Conservation (phyloP, 2,113 vertebrate genomes). For the Axis porcinus region DNA sequence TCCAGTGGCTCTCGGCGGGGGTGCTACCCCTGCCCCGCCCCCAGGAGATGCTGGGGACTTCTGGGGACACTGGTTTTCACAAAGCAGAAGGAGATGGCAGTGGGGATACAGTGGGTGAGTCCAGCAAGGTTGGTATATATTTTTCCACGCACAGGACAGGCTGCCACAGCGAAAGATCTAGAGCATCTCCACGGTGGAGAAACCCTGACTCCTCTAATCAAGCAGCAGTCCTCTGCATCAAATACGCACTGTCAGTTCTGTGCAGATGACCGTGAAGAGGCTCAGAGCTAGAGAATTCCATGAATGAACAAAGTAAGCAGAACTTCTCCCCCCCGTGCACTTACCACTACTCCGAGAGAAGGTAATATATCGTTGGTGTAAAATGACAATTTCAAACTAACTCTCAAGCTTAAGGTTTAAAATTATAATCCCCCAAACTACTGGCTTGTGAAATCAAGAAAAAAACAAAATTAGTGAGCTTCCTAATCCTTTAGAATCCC, state of each 20-base stretch:
- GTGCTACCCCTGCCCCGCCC: accelerated
- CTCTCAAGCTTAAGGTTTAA: not conserved
- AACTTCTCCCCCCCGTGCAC: accelerated
- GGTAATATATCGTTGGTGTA: too few species aligned
- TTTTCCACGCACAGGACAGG: accelerated
- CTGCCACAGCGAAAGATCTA: accelerated
- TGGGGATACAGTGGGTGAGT: accelerated
- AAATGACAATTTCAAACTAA: not conserved
- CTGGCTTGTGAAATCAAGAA: not conserved
- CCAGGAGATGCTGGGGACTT: not conserved
- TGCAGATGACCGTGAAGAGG: accelerated
- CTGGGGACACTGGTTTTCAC: not conserved
- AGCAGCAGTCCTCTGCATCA: not conserved
- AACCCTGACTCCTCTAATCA: too few species aligned
- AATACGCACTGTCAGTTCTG: accelerated
- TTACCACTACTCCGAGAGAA: not conserved
- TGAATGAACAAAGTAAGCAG: not conserved
- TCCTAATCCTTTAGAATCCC: not conserved
- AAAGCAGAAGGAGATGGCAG: accelerated
- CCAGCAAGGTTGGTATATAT: accelerated
- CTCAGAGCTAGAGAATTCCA: not conserved
- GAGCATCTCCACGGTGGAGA: accelerated
- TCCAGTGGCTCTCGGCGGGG: not conserved
- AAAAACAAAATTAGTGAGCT: not conserved
- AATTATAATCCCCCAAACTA: not conserved